Evolutionary conservation across 1,140 invertebrate genomes (phyloP), one percentile per base, ranked within the genome.

Genomic region (Chionoecetes opilio): DNA sequence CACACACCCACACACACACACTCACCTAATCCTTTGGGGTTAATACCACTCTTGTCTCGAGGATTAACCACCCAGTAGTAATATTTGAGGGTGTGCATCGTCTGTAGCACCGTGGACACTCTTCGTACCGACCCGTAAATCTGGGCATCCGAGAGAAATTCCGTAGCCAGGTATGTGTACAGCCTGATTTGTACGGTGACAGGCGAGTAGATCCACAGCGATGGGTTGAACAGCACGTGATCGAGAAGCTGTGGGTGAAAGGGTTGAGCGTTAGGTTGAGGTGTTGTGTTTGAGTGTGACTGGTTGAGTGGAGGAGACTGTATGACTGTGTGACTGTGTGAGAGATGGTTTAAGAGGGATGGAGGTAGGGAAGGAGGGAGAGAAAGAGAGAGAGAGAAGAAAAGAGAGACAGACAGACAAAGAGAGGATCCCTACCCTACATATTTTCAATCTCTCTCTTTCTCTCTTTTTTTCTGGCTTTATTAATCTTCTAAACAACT

Each of bases 31-130:
- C 99, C 99, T 97, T 99, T 99, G 5, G 99, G 99, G 63, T 98
- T 98, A 96, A 99, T 99, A 46, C 99, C 99, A 97, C 99, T 99
- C 97, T 99, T 99, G 63, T 98, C 98, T 96, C 98, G 97, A 0
- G 99, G 99, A 98, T 99, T 99, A 3, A 99, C 98, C 26, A 99
- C 99, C 99, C 99, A 99, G 97, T 99, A 99, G 97, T 99, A 99
- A 97, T 99, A 99, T 97, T 99, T 99, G 41, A 99, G 97, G 0
- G 99, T 99, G 97, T 99, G 99, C 96, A 99, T 99, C 0, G 99
- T 99, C 97, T 99, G 99, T 11, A 99, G 97, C 0, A 99, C 99
- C 0, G 99, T 99, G 96, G 99, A 99, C 84, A 99, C 99, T 91
- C 99, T 98, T 75, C 99, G 97, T 31, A 99, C 99, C 97, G 99